A percentile compares a stretch with the other conserved stretches of the same genome.
Evolutionary conservation across 2,797 vertebrate genomes (phyloP).

Genomic region (Sebastolobus altivelis): DNA sequence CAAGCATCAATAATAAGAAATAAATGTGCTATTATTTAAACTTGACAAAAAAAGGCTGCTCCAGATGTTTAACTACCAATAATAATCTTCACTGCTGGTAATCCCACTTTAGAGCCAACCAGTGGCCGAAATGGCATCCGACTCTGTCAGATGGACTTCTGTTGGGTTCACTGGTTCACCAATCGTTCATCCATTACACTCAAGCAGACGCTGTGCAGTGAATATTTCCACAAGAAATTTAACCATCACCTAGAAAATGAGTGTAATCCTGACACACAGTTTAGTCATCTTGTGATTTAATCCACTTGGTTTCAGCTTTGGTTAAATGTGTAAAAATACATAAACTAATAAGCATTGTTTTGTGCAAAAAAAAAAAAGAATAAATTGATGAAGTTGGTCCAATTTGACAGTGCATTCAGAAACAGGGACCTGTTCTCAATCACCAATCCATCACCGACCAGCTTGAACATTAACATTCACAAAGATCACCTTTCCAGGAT

Average conservation of each 20-base stretch:
- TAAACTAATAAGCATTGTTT: neutral
- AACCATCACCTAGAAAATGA: neutral
- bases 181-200: slow-evolving; percentile 30
- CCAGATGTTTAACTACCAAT: neutral
- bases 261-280: no score
- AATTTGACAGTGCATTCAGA: neutral
- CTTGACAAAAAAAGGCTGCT: neutral
- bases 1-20: neutral
- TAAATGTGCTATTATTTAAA: neutral
- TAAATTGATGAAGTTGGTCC: neutral
- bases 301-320: neutral
- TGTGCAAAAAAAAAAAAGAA: neutral
- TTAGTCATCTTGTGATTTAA: neutral
- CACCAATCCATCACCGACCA: neutral
- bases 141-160: neutral
- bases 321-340: neutral
- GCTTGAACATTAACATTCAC: slow-evolving; percentile 43
- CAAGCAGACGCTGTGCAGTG: neutral
- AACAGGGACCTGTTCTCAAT: neutral
- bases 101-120: neutral
- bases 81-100: neutral
- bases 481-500: slow-evolving; percentile 54
- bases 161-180: neutral
- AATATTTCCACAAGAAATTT: neutral
- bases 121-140: neutral